A percentile compares a stretch with the other conserved stretches of the same genome.
Conservation (phyloP, 2,888 invertebrate genomes). For the Barypeithes pellucidus region DNA sequence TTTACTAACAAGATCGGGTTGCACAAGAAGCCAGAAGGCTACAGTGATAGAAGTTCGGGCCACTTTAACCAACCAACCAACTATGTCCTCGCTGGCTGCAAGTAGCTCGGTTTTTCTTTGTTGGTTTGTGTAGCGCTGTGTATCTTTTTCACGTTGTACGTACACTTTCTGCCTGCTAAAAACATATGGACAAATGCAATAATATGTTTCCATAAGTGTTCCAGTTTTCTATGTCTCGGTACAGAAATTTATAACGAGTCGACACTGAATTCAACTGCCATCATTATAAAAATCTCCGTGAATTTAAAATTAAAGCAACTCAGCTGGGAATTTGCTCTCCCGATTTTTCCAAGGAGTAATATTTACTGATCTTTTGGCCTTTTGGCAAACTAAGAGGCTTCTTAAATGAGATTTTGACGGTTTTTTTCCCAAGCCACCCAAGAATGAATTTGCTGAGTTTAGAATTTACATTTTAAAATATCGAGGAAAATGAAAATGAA, state of each 20-base stretch:
- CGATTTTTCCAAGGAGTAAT: constrained; percentile 28
- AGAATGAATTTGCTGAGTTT: constrained; percentile 21
- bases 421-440: constrained; percentile 8
- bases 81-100: no score
- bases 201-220: no score
- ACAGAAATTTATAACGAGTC: neutral
- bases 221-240: no score
- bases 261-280: constrained; percentile 10
- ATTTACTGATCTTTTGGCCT: constrained; percentile 44
- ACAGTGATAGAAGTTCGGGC: no score
- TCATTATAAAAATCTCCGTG: constrained; percentile 17
- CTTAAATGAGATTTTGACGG: constrained; percentile 28
- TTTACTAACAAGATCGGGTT: no score
- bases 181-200: no score
- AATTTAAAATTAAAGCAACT: constrained; percentile 31
- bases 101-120: no score
- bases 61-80: no score
- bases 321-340: constrained; percentile 26
- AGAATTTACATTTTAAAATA: constrained; percentile 15
- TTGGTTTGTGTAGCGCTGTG: no score
- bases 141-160: no score
- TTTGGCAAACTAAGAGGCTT: constrained; percentile 33
- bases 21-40: no score
- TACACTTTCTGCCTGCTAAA: no score
- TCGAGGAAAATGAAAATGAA: neutral